Evolutionary conservation across 2,888 invertebrate species (phyloP), one percentile per base, ranked within the genome.

Genomic region (Zygothrica quintamaculata): DNA sequence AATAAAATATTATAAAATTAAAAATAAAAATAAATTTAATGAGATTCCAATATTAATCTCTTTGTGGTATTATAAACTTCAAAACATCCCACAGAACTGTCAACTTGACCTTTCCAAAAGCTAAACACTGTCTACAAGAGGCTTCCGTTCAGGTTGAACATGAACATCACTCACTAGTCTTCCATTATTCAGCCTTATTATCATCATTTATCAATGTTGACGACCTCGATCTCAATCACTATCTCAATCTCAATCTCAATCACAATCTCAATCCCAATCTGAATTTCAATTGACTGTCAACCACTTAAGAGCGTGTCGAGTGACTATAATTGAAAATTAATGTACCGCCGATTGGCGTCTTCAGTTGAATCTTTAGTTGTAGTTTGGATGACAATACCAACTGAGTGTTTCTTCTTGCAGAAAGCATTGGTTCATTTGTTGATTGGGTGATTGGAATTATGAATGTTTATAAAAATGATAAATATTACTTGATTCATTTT

Each of bases 311-410:
- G 60, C 72, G 66, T 37, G 60, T 53, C 56, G 65, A 71, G 56
- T 76, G 71, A 48, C 61, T 60, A 71, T 76, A 55, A 76, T 76
- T 76, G 64, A 52, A 59, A 74, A 71, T 74, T 65, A 57, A 77
- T 78, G 77, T 59, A 36, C 22, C 15, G 33, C 22, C 15, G 39
- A 46, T 57, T 66, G 70, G 48, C 62, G 60, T 61, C 57, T 65
- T 51, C 46, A 66, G 44, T 25, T 70, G 64, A 40, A 26, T n/a
- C 48, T 42, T 29, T 11, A 26, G 44, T 42, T 40, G 22, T 57
- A 34, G 39, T 33, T 37, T 60, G 36, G 16, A 50, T 72, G 51
- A 58, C 39, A 58, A 36, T 39, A 39, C 6, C 44, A 56, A 39
- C 22, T 48, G 42, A 48, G 36, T 13, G 18, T 40, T 29, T 52